These are phyloP conservation scores for Perognathus longimembris DNA, from an alignment of 2,113 vertebrate genomes.

Conservation along the genomic window DNA sequence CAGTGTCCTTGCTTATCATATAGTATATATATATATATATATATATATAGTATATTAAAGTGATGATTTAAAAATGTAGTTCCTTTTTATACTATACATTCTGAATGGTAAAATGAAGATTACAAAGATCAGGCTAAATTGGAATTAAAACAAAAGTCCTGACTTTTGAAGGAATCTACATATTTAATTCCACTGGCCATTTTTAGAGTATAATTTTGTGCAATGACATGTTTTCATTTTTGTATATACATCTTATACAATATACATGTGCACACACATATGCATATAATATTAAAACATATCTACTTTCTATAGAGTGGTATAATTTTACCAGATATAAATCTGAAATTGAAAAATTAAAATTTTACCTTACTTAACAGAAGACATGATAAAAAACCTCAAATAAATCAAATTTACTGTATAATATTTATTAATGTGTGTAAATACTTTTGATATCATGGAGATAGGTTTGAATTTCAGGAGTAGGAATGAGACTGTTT, in stretches of 20 bases:
- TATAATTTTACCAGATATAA: not conserved
- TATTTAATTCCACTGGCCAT: not conserved
- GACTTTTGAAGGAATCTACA: not conserved
- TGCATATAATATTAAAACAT: not conserved
- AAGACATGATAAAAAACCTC: not conserved
- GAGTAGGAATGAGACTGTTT: not conserved
- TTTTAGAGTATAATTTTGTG: constrained; percentile 15
- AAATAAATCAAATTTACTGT: not conserved
- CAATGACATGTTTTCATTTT: not conserved
- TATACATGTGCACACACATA: not conserved
- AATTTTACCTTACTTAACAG: not conserved
- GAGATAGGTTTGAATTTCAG: not conserved
- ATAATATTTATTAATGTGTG: not conserved
- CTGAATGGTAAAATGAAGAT: not conserved
- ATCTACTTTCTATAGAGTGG: not conserved
- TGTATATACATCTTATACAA: not conserved
- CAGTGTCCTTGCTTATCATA: not conserved
- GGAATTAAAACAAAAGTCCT: not conserved
- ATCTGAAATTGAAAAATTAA: constrained; percentile 23
- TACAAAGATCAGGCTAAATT: constrained; percentile 30
- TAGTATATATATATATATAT: no score
- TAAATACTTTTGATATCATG: not conserved
- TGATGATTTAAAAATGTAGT: not conserved
- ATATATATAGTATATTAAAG: no score
- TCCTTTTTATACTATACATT: not conserved